A percentile compares a stretch with the other conserved stretches of the same genome.
Conservation (phyloP, 1,140 invertebrate genomes). For the Saxidomus purpurata region DNA sequence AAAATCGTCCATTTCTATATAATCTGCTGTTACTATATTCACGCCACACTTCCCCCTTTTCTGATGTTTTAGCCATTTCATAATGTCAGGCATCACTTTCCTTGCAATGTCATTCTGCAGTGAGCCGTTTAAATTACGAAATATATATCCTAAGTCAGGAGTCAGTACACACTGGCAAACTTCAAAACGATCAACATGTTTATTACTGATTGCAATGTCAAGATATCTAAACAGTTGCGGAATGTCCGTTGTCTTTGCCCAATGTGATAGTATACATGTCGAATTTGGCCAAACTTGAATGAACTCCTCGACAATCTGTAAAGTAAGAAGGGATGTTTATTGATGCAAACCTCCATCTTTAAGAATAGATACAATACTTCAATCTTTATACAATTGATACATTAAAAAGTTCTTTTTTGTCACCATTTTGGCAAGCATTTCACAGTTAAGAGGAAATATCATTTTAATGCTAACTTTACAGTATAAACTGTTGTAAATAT, state of each 20-base stretch:
- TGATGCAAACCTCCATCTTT: too few relatives aligned
- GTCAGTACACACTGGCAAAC: conserved; percentile 93
- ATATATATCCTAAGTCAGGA: conserved; percentile 88
- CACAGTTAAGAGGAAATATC: too few relatives aligned
- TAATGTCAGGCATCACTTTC: conserved; percentile 82
- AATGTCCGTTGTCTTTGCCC: conserved; percentile 91
- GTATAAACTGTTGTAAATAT: too few relatives aligned
- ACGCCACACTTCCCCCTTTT: conserved; percentile 85
- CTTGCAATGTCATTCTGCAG: conserved; percentile 85
- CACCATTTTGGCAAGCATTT: too few relatives aligned
- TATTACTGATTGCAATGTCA: conserved; percentile 86
- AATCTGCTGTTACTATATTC: conserved; percentile 89
- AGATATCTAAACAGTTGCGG: conserved; percentile 89
- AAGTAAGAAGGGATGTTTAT: not conserved
- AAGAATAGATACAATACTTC: too few relatives aligned
- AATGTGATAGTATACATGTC: conserved; percentile 90
- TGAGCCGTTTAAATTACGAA: conserved; percentile 86
- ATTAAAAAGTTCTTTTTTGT: too few relatives aligned
- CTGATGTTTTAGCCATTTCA: conserved; percentile 87
- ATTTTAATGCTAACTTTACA: too few relatives aligned
- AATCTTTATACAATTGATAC: too few relatives aligned
- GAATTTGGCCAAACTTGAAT: conserved; percentile 90
- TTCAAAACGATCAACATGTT: conserved; percentile 89
- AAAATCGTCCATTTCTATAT: conserved; percentile 83
- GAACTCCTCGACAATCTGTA: conserved; percentile 84